Conservation (phyloP, 2,888 invertebrate species). For the Desoria tigrina region DNA sequence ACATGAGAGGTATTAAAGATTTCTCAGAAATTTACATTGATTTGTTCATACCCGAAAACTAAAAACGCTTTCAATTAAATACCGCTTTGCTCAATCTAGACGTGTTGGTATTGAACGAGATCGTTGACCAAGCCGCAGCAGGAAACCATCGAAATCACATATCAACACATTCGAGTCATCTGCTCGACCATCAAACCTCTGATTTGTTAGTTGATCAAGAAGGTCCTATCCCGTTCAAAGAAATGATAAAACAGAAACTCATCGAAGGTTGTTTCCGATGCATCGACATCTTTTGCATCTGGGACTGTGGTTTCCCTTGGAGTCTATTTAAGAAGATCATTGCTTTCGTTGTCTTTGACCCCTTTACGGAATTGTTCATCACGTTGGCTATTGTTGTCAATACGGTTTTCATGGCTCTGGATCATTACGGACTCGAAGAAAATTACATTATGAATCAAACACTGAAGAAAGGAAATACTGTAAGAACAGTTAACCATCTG, state of each 20-base stretch:
- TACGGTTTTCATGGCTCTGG: constrained; percentile 85
- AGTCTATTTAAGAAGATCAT: constrained; percentile 82
- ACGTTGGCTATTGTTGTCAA: constrained; percentile 97
- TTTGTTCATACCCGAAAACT: neutral
- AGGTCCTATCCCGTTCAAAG: constrained; percentile 20
- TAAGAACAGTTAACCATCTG: constrained; percentile 55
- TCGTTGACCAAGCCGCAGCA: constrained; percentile 87
- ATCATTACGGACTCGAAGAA: constrained; percentile 82
- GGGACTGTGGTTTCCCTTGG: constrained; percentile 96
- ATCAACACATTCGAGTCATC: neutral
- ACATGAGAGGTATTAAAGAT: constrained; percentile 7
- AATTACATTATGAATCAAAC: constrained; percentile 70
- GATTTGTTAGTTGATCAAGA: neutral
- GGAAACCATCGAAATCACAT: neutral
- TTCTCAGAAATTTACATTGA: neutral
- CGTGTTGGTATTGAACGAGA: constrained; percentile 95
- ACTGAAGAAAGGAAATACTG: constrained; percentile 89
- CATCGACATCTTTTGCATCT: constrained; percentile 65
- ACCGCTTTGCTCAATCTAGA: too few species aligned
- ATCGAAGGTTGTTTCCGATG: constrained; percentile 73
- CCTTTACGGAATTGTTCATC: constrained; percentile 96
- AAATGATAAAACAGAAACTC: constrained; percentile 73
- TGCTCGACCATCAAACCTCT: neutral
- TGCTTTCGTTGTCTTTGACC: constrained; percentile 89
- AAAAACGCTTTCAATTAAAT: too few species aligned